These are phyloP conservation scores for Baronia brevicornis DNA, from an alignment of 2,888 invertebrate species.

Conservation along the genomic window DNA sequence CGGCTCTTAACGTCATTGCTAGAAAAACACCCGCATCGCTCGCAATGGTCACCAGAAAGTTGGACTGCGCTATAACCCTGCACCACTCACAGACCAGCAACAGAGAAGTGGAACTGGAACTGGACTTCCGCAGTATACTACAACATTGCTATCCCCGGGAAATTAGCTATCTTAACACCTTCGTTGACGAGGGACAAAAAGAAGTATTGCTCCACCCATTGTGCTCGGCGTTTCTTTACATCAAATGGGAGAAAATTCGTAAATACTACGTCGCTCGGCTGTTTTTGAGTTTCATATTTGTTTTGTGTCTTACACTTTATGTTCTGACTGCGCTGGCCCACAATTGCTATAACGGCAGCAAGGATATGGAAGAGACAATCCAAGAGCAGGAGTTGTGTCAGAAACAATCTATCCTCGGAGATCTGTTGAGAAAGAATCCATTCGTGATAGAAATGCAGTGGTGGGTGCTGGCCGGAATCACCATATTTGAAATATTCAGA, in stretches of 20 bases:
- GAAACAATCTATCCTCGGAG: conserved; percentile 85
- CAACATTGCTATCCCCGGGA: conserved; percentile 90
- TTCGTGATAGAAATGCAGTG: conserved; percentile 87
- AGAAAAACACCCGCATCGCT: conserved; percentile 91
- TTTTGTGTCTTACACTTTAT: conserved; percentile 86
- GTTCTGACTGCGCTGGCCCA: conserved; percentile 88
- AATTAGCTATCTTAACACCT: conserved; percentile 89
- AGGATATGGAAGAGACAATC: conserved; percentile 82
- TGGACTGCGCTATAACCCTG: conserved; percentile 86
- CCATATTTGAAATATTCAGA: conserved; percentile 85
- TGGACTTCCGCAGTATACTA: conserved; percentile 87
- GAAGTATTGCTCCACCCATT: conserved; percentile 90
- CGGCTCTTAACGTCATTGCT: conserved; percentile 88
- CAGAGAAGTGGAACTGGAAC: conserved; percentile 86
- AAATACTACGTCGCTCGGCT: conserved; percentile 89
- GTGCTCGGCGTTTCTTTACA: conserved; percentile 89
- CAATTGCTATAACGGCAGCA: conserved; percentile 88
- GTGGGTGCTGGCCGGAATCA: conserved; percentile 87
- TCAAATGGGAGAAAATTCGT: conserved; percentile 93
- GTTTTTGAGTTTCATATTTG: conserved; percentile 86
- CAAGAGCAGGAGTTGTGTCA: conserved; percentile 85
- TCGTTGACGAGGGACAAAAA: conserved; percentile 92
- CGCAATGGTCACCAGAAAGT: conserved; percentile 86
- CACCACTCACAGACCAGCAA: conserved; percentile 87
- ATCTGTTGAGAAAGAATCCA: conserved; percentile 84